phyloP scores from a whole-genome alignment of 2,113 vertebrate genomes.

The Eclectus roratus region DNA sequence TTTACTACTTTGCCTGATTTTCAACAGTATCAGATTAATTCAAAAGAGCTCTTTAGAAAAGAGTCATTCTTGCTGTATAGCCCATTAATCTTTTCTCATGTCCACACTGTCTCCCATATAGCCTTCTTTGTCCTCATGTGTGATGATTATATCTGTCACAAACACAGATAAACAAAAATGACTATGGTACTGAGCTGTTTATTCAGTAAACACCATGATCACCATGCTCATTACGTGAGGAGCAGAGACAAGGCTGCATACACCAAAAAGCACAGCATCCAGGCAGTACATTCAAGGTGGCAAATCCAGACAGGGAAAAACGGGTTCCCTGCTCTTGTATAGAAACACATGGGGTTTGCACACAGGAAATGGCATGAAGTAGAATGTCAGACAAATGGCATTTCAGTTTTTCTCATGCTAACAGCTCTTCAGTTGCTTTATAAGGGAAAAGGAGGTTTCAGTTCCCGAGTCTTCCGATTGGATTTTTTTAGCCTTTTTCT shows the following conservation, averaged over 20 bases:
- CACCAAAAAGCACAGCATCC: fast-evolving
- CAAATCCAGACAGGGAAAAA: background rate
- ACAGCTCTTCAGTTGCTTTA: background rate
- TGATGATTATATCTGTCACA: background rate
- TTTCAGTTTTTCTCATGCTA: background rate
- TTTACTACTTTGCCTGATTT: background rate
- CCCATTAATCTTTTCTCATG: background rate
- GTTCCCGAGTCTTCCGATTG: background rate
- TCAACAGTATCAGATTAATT: background rate
- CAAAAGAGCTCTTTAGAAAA: background rate
- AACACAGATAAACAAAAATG: background rate
- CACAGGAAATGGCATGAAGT: background rate
- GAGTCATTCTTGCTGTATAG: background rate
- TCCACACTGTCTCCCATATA: background rate
- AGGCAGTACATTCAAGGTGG: background rate
- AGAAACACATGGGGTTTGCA: background rate
- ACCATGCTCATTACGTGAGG: background rate
- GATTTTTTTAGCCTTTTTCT: background rate
- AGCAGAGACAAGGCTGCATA: background rate
- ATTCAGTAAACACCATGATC: fast-evolving
- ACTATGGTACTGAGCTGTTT: background rate
- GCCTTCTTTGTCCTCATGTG: background rate
- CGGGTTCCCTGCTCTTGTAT: background rate
- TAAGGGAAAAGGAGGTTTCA: background rate
- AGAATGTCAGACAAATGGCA: background rate